Percentiles rank a stretch among this genome's conserved stretches.
phyloP scores from a whole-genome alignment of 1,140 invertebrate species.

The Zophobas atratus region DNA sequence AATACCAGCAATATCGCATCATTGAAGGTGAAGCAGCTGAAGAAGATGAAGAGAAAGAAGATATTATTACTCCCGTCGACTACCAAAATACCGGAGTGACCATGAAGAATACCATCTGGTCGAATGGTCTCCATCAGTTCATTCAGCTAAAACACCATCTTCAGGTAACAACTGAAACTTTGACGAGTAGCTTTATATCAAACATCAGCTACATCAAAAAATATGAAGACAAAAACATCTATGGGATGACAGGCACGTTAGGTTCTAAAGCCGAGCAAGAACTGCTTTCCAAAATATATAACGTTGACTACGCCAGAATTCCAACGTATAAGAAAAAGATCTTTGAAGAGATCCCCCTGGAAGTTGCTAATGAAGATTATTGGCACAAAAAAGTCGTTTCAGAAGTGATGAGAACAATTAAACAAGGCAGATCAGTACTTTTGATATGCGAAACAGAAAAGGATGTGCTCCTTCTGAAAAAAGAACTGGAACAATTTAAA shows the following conservation, averaged over 20 bases:
- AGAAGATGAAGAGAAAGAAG: no score
- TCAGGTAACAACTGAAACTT: neutral
- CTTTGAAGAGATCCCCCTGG: neutral
- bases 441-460: conserved; percentile 19
- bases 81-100: neutral
- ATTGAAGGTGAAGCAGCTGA: neutral
- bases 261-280: conserved; percentile 14
- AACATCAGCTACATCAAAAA: conserved; percentile 22
- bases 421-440: conserved; percentile 12
- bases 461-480: neutral
- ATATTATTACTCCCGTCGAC: neutral
- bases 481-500: conserved; percentile 8
- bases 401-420: conserved; percentile 1
- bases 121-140: neutral
- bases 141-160: conserved; percentile 25
- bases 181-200: conserved; percentile 18
- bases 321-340: conserved; percentile 11
- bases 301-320: conserved; percentile 11
- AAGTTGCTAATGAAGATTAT: neutral
- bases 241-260: conserved; percentile 33
- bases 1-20: conserved; percentile 1
- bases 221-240: conserved; percentile 11
- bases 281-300: conserved; percentile 3
- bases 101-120: neutral
- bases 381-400: neutral